Evolutionary conservation across 1,140 invertebrate genomes (phyloP), one percentile per base, ranked within the genome.

Genomic region (Semibalanus balanoides): DNA sequence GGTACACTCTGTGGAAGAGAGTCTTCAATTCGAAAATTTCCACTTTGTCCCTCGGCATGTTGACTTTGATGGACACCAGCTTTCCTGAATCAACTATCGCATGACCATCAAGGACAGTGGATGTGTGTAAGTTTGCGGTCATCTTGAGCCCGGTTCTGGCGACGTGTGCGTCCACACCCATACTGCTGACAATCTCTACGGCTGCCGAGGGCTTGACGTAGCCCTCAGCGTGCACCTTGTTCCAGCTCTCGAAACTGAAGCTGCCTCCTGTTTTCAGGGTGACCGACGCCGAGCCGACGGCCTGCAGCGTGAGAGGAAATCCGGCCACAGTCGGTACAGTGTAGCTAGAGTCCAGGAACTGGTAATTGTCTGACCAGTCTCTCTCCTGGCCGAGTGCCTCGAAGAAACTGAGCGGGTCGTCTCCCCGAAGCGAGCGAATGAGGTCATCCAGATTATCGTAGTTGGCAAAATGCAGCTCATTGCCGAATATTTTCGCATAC

Each of bases 401-500:
- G 40, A 79, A 51, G n/a, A 79, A 29, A 17, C 76, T 75, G 28
- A 79, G 19, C 29, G 78, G 78, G 51, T 76, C 77, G 28, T 76
- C 72, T 17, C 29, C 27, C 30, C 31, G 30, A 7, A 70, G 31
- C 28, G 51, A 30, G 30, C 74, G 43, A 22, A 76, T 74, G 43
- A 77, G 51, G 64, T 70, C 40, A 28, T 69, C 75, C 27, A 82
- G 76, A 25, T 81, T 79, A 31, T 81, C 78, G 75, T 83, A 83
- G 28, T 78, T 79, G 25, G 81, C 80, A 77, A 81, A 83, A n/a
- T 81, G 74, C 29, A 90, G 85, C 3, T 91, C 78, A 74, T 87
- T 85, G 76, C 91, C 87, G 30, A 92, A 85, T 29, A 89, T 64
- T 25, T 64, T 64, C 81, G 29, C 83, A 82, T 77, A 83, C 76